Evolutionary conservation across 2,888 invertebrate species (phyloP), one percentile per base, ranked within the genome.

Genomic region (Dryomyza anilis): DNA sequence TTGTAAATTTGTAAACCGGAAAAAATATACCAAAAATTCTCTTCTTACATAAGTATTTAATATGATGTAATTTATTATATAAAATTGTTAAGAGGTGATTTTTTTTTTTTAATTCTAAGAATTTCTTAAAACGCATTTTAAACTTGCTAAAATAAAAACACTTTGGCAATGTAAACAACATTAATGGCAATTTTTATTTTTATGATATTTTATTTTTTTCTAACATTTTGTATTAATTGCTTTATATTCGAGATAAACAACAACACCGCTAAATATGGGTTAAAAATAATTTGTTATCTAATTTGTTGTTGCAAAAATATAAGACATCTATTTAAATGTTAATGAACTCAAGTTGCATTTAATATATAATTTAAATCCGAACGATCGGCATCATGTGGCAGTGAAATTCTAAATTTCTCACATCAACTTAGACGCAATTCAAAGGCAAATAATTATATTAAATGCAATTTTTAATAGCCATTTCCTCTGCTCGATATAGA

Each of bases 381-480:
- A 8, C 33, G 33, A 7, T 16, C 8, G 16, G 14, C 16, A 7
- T n/a, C 14, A 50, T 27, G 23, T 27, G 23, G 27, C 12, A n/a
- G 27, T 7, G 39, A 39, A 25, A 23, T 36, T 55, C 14, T 36
- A 2, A 36, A 55, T 27, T 55, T 23, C 21, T 55, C 36, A 19
- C n/a, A n/a, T n/a, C 36, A 36, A 21, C 36, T 55, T 21, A 55
- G 55, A 55, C 55, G 55, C 55, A 55, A 36, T 55, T 36, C 55
- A 14, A 55, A 55, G 55, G 55, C 21, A 55, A 55, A n/a, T 4
- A 27, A 27, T n/a, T 27, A 43, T 16, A 43, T 27, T 27, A 5
- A 50, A 50, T 16, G 2, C 19, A 16, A 16, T 16, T 43, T 43
- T 43, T 43, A 14, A 16, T n/a, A n/a, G n/a, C n/a, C n/a, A n/a